Evolutionary conservation across 2,113 vertebrate genomes (phyloP), one percentile per base, ranked within the genome.

Genomic region (Pithys albifrons): DNA sequence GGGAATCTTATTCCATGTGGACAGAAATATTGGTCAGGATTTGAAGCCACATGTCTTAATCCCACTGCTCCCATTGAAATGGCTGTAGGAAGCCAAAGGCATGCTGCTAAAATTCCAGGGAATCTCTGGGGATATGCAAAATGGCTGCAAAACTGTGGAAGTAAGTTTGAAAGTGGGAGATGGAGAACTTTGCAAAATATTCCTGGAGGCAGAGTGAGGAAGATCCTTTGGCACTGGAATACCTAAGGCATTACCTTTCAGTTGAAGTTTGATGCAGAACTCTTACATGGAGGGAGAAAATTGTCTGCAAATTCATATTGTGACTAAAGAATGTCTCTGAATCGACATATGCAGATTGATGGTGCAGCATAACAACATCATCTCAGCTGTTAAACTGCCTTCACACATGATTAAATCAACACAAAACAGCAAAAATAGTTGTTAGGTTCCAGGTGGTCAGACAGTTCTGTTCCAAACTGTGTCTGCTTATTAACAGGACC

Each of bases 401-500:
- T 95, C 67, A 37, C 72, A 79, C 25, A 10, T 7, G 43, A 75
- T 27, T 31, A 80, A 94, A 90, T 62, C 59, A 91, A 75, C 89
- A 88, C 14, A 80, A 80, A 92, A 55, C 1, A 37, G 91, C 43
- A 41, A 48, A 64, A 35, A 19, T 22, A 5, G 13, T 22, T 37
- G 19, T 51, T 49, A 54, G 37, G 69, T 91, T 86, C 88, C 91
- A 91, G 82, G 82, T 91, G 95, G 93, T 74, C 78, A 54, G 89
- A 89, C 61, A 77, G 57, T 67, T 93, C 85, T 48, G 45, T 91
- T 82, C 51, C 51, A 69, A 91, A 75, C 45, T 33, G 4, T 83
- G 71, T 97, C 95, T 92, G 67, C 81, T 94, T 95, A 91, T 96
- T 94, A 77, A 49, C 45, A 93, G 89, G 78, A 79, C 89, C 57